Evolutionary conservation across 1,140 invertebrate genomes (phyloP).

Genomic region (Panagrolaimus sp.): DNA sequence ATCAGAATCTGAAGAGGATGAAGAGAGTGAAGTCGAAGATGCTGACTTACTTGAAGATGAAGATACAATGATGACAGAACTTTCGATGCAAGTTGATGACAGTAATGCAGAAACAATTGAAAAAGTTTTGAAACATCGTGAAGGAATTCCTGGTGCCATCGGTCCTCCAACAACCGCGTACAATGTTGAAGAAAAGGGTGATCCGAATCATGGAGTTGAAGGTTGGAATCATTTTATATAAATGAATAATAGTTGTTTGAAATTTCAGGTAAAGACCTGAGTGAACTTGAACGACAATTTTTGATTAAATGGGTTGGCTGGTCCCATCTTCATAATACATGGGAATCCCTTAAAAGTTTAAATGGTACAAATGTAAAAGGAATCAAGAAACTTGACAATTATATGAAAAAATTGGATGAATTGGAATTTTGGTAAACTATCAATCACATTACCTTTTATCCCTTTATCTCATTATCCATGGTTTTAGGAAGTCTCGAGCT

Average conservation of each 20-base stretch:
- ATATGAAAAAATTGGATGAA: constrained; percentile 81
- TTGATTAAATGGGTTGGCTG: constrained; percentile 97
- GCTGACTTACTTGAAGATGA: constrained; percentile 7
- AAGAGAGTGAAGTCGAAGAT: constrained; percentile 2
- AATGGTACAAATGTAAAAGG: constrained; percentile 88
- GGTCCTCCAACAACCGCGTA: constrained; percentile 90
- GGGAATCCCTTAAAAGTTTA: constrained; percentile 87
- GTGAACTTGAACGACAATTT: constrained; percentile 66
- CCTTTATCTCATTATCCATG: constrained; percentile 2
- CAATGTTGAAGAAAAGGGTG: constrained; percentile 87
- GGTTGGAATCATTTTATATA: constrained; percentile 28
- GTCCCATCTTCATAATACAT: constrained; percentile 99
- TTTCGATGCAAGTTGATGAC: constrained; percentile 63
- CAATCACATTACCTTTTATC: neutral
- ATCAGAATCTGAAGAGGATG: constrained; percentile 16
- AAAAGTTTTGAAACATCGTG: constrained; percentile 74
- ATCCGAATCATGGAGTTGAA: constrained; percentile 75
- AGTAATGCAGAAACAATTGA: constrained; percentile 85
- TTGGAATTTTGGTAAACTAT: constrained; percentile 69
- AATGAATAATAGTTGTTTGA: constrained; percentile 35
- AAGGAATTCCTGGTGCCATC: constrained; percentile 79
- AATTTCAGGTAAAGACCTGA: constrained; percentile 24
- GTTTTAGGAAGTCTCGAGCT: constrained; percentile 70
- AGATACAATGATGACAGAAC: constrained; percentile 11
- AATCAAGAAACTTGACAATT: constrained; percentile 94